A percentile compares a stretch with the other conserved stretches of the same genome.
Evolutionary conservation across 2,113 vertebrate species (phyloP).

Genomic region (Oenanthe melanoleuca): DNA sequence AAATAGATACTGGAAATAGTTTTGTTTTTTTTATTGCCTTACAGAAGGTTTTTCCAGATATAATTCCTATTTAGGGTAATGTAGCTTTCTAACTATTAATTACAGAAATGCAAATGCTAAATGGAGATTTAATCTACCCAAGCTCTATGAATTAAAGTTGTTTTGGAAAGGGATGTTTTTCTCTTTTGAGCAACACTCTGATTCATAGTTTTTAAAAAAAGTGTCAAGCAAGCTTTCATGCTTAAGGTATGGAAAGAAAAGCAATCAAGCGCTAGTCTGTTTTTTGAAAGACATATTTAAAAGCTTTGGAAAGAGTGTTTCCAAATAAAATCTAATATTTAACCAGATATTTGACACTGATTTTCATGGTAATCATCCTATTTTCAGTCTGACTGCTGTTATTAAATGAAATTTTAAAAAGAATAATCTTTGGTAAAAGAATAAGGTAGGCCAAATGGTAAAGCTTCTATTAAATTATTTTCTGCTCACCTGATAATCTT

Average conservation of each 20-base stretch:
- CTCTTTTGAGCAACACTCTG: background rate
- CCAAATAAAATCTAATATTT: background rate
- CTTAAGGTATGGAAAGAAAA: background rate
- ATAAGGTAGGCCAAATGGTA: background rate
- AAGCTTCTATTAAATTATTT: background rate
- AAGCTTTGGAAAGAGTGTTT: background rate
- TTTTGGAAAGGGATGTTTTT: background rate
- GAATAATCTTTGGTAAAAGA: background rate
- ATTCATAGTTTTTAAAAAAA: background rate
- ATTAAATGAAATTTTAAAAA: background rate
- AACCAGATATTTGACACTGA: background rate
- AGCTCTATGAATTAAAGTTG: background rate
- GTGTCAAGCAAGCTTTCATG: background rate
- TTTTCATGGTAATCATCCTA: background rate
- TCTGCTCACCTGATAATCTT: background rate
- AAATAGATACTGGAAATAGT: background rate
- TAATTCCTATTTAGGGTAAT: background rate
- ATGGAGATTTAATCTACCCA: background rate
- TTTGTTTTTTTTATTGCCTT: background rate
- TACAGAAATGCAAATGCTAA: background rate
- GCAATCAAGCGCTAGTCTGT: background rate
- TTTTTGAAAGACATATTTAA: background rate
- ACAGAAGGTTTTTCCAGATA: background rate
- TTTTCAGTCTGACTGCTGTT: background rate
- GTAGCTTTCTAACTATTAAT: background rate